Conservation (phyloP, 2,113 vertebrate genomes). For the Asarcornis scutulata region DNA sequence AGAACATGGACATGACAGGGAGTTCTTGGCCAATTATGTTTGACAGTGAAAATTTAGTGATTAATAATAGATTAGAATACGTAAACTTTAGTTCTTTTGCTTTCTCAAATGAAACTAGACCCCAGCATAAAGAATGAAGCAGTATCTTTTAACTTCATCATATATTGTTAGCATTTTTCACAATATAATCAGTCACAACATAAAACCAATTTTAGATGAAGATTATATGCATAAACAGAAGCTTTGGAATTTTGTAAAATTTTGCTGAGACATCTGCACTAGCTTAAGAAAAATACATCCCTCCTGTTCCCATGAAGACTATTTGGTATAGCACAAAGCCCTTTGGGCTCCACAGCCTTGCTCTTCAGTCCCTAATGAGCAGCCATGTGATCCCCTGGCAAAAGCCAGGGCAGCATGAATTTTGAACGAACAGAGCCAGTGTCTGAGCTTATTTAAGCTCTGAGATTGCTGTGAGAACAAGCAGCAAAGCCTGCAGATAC, state of each 20-base stretch:
- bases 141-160: not conserved
- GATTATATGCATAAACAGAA: not conserved
- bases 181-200: not conserved
- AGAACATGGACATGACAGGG: not conserved
- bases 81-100: not conserved
- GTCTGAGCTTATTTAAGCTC: conserved; percentile 58
- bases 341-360: not conserved
- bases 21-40: rapidly evolving
- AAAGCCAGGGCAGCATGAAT: conserved; percentile 12
- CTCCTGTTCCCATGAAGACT: not conserved
- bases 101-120: not conserved
- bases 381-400: not conserved
- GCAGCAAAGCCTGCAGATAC: conserved; percentile 31
- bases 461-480: conserved; percentile 35
- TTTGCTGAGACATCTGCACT: not conserved
- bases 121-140: not conserved
- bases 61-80: not conserved
- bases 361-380: conserved; percentile 44
- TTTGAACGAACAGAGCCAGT: conserved; percentile 21
- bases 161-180: not conserved
- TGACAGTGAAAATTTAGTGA: not conserved
- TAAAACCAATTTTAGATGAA: not conserved
- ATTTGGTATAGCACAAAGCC: not conserved
- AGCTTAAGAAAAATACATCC: not conserved
- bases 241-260: not conserved